A percentile compares a stretch with the other conserved stretches of the same genome.
These are phyloP conservation scores for Plecturocebus donacophilus DNA, from an alignment of 2,113 vertebrate genomes.

Conservation along the genomic window DNA sequence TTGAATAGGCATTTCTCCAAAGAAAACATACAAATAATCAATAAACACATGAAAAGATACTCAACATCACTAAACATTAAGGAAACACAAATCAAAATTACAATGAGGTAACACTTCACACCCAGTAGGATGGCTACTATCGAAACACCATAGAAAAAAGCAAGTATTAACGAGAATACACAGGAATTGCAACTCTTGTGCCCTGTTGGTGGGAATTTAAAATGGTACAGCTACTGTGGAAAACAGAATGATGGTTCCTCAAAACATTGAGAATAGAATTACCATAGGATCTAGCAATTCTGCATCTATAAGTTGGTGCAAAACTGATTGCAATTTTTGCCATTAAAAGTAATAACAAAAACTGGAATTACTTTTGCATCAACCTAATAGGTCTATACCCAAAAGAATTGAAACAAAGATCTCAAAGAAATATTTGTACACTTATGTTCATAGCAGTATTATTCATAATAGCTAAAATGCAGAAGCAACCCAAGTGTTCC, in stretches of 20 bases:
- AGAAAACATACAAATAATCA: not conserved
- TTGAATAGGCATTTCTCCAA: not conserved
- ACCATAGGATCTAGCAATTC: not conserved
- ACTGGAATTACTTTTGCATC: too few relatives aligned
- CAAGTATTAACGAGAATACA: accelerated
- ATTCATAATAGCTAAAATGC: not conserved
- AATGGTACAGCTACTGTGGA: not conserved
- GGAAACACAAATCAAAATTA: not conserved
- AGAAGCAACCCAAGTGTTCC: not conserved
- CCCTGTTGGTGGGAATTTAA: not conserved
- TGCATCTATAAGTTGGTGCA: too few relatives aligned
- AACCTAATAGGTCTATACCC: not conserved
- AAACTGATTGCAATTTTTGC: too few relatives aligned
- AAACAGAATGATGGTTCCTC: not conserved
- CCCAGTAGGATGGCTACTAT: not conserved
- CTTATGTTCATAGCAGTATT: not conserved
- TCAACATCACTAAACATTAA: not conserved
- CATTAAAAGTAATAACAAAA: too few relatives aligned
- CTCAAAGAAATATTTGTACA: not conserved
- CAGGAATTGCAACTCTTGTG: not conserved
- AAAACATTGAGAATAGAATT: not conserved
- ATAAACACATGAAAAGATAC: not conserved
- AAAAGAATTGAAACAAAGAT: not conserved
- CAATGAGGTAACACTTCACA: too few relatives aligned
- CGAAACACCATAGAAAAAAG: not conserved